phyloP scores from a whole-genome alignment of 1,140 invertebrate species.

The Drosophila sulfurigaster region DNA sequence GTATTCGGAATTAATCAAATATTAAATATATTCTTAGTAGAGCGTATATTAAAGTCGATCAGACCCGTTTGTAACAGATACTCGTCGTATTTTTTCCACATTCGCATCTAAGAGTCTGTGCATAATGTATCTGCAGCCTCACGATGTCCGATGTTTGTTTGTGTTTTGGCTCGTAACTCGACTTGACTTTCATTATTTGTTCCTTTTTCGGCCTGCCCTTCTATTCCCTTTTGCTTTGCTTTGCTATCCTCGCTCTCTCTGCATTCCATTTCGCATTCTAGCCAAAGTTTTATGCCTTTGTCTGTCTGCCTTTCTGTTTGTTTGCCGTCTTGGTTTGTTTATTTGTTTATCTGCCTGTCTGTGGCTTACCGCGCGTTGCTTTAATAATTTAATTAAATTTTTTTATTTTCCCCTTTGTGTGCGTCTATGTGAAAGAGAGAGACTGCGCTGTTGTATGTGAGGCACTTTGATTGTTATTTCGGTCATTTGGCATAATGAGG shows the following conservation, averaged over 20 bases:
- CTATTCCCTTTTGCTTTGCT: slow-evolving; percentile 3
- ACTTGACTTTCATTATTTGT: slow-evolving; percentile 60
- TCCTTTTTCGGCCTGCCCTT: slow-evolving; percentile 10
- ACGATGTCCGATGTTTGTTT: slow-evolving; percentile 62
- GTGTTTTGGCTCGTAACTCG: slow-evolving; percentile 66
- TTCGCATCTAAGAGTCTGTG: slow-evolving; percentile 60
- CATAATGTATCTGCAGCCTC: slow-evolving; percentile 67
- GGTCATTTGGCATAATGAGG: slow-evolving; percentile 79
- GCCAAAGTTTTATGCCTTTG: slow-evolving; percentile 72
- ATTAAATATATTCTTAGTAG: not conserved
- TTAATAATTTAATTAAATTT: slow-evolving; percentile 83
- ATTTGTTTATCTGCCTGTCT: slow-evolving; percentile 54
- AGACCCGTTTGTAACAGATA: not conserved
- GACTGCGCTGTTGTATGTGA: slow-evolving; percentile 40
- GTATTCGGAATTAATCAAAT: not conserved
- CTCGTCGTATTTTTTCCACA: slow-evolving; percentile 35
- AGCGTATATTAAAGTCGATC: slow-evolving; percentile 14
- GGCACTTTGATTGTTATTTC: slow-evolving; percentile 75
- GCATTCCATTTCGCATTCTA: slow-evolving; percentile 5
- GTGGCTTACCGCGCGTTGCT: slow-evolving; percentile 71
- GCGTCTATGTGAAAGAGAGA: not conserved
- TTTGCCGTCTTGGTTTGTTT: slow-evolving; percentile 57
- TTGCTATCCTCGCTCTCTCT: not conserved
- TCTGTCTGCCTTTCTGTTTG: slow-evolving; percentile 46
- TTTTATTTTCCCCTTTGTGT: slow-evolving; percentile 15